Base-by-base conservation (phyloP, 1,140 invertebrate genomes). In the Leptestheria dahalacensis region DNA sequence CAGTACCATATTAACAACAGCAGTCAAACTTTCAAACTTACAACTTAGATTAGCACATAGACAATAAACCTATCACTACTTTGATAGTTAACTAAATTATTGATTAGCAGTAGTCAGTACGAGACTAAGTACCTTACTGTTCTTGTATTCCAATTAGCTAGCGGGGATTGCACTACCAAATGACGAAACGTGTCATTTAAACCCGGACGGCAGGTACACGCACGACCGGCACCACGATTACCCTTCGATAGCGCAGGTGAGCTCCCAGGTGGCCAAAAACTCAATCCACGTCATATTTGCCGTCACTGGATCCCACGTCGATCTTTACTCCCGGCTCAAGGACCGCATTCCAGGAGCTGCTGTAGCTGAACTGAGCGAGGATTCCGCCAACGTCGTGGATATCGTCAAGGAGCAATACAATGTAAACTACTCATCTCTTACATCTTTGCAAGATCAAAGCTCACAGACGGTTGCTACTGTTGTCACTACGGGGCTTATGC, bases 231-330 rank as follows among this genome's bases (percentile, higher is more conserved):
- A 23, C 24, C 64, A 63, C 33, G 68, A 69, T 60, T 69, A 69
- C 57, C 68, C 67, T 20, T 65, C 64, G 4, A 65, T 69, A 18
- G 63, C 67, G 11, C 68, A 68, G 62, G 66, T 68, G 46, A 67
- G 66, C 51, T 65, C 66, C 56, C 63, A 65, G 53, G 59, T 58
- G 15, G 28, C 58, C 18, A 76, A 82, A 61, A 74, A 80, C 58
- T 78, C 78, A 61, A 75, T 82, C 2, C 82, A 79, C 65, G 68
- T 83, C 21, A 82, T 82, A 56, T 82, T 82, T 68, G 82, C 81
- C 23, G 79, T 82, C 2, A 82, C 80, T 3, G 68, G 70, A 29
- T 73, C 74, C 52, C 78, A 82, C 65, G 66, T 74, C 18, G 61
- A 66, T 6, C 72, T 80, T 0, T 83, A 82, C 66, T 67, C 73